Evolutionary conservation across 2,888 invertebrate species (phyloP).

Genomic region (Thyatira batis): DNA sequence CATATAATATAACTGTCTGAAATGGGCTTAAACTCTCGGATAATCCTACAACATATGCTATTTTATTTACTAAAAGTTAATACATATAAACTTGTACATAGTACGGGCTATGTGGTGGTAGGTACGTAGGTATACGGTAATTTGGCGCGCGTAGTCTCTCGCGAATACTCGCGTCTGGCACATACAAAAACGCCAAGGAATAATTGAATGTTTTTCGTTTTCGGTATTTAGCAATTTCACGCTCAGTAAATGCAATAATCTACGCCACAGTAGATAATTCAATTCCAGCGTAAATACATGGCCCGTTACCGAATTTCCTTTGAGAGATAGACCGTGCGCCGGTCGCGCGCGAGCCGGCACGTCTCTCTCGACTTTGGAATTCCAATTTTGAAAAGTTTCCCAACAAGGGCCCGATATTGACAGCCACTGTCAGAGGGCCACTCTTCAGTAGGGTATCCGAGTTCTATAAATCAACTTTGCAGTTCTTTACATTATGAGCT

Average conservation of each 20-base stretch:
- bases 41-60: too few species aligned
- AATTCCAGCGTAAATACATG: conserved; percentile 74
- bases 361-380: conserved; percentile 78
- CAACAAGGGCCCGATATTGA: conserved; percentile 76
- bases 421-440: conserved; percentile 74
- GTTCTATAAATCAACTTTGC: conserved; percentile 45
- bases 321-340: conserved; percentile 75
- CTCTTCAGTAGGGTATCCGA: conserved; percentile 48
- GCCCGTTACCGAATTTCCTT: conserved; percentile 78
- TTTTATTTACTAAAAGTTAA: too few species aligned
- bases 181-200: conserved; percentile 12
- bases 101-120: too few species aligned
- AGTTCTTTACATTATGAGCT: conserved; percentile 21
- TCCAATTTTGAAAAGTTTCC: conserved; percentile 82
- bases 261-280: conserved; percentile 73
- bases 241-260: conserved; percentile 73
- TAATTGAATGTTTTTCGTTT: conserved; percentile 47
- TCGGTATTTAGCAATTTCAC: conserved; percentile 69
- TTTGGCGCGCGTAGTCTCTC: conserved; percentile 13
- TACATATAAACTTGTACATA: too few species aligned
- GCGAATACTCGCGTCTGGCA: conserved; percentile 5
- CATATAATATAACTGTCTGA: too few species aligned
- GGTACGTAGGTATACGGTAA: too few species aligned
- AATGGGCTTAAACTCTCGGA: too few species aligned
- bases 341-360: conserved; percentile 68